These are phyloP conservation scores for Parus major DNA, from an alignment of 2,113 vertebrate species.

Conservation along the genomic window DNA sequence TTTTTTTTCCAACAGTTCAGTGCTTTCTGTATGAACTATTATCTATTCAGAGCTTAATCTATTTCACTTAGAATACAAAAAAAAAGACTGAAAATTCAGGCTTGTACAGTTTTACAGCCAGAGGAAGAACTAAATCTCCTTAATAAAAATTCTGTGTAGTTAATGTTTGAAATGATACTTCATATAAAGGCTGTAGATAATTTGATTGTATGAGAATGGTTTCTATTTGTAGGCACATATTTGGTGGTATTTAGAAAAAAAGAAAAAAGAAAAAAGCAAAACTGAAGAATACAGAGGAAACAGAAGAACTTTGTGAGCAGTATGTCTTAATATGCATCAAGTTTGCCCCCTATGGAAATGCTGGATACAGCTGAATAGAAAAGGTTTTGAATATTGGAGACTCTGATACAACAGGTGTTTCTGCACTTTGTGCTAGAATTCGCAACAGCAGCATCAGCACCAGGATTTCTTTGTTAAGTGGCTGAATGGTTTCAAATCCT, in stretches of 20 bases:
- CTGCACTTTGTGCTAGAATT: not conserved
- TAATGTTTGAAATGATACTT: not conserved
- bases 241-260: not conserved
- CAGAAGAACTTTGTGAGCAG: not conserved
- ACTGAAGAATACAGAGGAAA: not conserved
- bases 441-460: not conserved
- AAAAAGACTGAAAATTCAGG: not conserved
- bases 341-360: not conserved
- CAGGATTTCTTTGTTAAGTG: not conserved
- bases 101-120: not conserved
- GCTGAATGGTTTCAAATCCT: not conserved
- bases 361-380: not conserved
- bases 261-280: not conserved
- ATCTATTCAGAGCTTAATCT: not conserved
- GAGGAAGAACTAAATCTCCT: not conserved
- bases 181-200: not conserved
- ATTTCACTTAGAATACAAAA: not conserved
- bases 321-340: not conserved
- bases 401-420: not conserved
- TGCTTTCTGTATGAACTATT: not conserved
- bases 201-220: not conserved
- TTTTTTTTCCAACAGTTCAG: not conserved
- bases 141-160: not conserved
- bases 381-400: not conserved
- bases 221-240: not conserved